Base-by-base conservation (phyloP, 2,113 vertebrate species). In the Acanthisitta chloris region DNA sequence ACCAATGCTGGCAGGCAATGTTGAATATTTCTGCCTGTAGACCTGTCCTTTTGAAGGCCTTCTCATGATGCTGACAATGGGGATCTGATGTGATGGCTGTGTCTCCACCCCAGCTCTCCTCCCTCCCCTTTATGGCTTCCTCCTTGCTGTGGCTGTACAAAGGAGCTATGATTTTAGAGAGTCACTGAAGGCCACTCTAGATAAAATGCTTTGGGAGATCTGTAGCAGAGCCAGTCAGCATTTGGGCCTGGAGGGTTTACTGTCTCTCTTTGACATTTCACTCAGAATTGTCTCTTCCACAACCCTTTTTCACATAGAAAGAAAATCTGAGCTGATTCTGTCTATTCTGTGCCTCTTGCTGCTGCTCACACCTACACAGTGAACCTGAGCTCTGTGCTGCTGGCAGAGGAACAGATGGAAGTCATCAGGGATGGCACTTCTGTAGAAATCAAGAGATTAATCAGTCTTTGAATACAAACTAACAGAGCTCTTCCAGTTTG, bases 31-130 rank as follows among this genome's bases (percentile, higher is more conserved):
- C 51, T 31, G 57, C 28, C 33, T 19, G 8, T 6, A 31, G 45
- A 74, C 14, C 43, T n/a, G 24, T 43, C 25, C 29, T 79, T 77
- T 69, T 51, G 64, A 54, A 86, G 80, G 9, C 23, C 51, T 5
- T 25, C 12, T 46, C 51, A 12, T 0, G 0, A 14, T 11, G 17
- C 1, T 24, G 52, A 25, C 24, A 8, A 7, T 45, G 19, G 42
- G 61, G 55, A 81, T 23, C 33, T 64, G 46, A 5, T 42, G 31
- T n/a, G 17, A 26, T 17, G 38, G 16, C 20, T 78, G 34, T 8
- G 3, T 36, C 17, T 25, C 26, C 19, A 10, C 4, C 6, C 43
- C 38, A 45, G 28, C 28, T 66, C 59, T 65, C 43, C 15, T 80
- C 21, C n/a, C 23, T 61, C 6, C 11, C 12, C 45, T 54, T 42